Percentiles rank a stretch among this genome's conserved stretches.
Evolutionary conservation across 2,113 vertebrate species (phyloP).

Genomic region (Gopherus flavomarginatus): DNA sequence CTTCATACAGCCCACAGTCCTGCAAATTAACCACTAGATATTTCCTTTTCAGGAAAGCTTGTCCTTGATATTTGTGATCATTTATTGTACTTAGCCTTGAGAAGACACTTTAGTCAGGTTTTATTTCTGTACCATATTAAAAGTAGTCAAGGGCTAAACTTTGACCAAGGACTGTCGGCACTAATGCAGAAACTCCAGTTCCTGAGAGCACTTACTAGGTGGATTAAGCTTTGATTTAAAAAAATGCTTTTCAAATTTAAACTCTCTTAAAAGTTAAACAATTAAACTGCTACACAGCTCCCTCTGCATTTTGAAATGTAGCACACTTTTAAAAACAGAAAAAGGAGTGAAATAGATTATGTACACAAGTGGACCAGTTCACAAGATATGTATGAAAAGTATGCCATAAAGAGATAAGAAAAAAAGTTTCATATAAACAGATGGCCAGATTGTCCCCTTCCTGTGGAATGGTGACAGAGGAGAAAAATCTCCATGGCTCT

Average conservation of each 20-base stretch:
- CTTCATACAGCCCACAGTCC: neutral
- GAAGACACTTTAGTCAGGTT: neutral
- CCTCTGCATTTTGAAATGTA: neutral
- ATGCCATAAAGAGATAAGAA: neutral
- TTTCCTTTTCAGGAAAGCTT: neutral
- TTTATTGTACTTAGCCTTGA: neutral
- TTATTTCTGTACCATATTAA: neutral
- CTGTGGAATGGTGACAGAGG: neutral
- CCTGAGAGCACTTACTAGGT: neutral
- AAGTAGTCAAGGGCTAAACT: neutral
- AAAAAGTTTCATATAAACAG: neutral
- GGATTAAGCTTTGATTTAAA: neutral
- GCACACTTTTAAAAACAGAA: neutral
- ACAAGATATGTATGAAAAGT: neutral
- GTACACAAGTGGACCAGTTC: neutral
- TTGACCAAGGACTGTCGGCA: neutral
- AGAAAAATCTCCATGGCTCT: neutral
- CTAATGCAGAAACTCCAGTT: neutral
- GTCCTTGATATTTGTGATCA: neutral
- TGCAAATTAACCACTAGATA: neutral
- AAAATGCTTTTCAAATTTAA: neutral
- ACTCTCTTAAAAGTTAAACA: neutral
- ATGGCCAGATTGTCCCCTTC: neutral
- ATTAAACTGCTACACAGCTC: neutral
- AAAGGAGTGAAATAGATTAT: neutral